Conservation (phyloP, 2,888 invertebrate species). For the Ecdyonurus torrentis region DNA sequence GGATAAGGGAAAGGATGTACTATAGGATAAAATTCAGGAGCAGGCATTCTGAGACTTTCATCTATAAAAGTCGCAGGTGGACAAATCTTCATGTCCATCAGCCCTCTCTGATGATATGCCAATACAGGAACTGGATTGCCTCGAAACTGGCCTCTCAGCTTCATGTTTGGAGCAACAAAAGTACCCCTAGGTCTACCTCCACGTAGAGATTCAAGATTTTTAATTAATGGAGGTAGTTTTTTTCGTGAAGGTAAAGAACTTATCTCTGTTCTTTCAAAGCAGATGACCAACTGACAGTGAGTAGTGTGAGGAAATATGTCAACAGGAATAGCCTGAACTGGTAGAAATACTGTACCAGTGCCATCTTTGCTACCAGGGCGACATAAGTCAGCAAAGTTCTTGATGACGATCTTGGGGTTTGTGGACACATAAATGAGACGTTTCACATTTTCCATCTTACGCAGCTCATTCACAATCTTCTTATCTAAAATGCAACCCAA, state of each 20-base stretch:
- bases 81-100: neutral
- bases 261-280: conserved; percentile 46
- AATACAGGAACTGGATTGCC: neutral
- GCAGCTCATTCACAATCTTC: conserved; percentile 56
- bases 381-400: conserved; percentile 72
- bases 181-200: neutral
- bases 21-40: neutral
- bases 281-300: conserved; percentile 77
- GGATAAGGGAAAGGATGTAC: neutral
- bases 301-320: conserved; percentile 95
- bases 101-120: neutral
- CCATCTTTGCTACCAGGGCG: conserved; percentile 71
- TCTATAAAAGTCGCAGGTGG: neutral
- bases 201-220: neutral
- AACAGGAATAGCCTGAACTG: conserved; percentile 68
- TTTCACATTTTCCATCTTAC: conserved; percentile 54
- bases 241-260: neutral
- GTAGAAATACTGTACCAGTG: conserved; percentile 66
- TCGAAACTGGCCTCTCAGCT: neutral
- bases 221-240: neutral
- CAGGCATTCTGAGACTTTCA: neutral
- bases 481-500: conserved; percentile 61
- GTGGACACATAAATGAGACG: conserved; percentile 86
- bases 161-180: neutral
- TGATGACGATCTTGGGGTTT: conserved; percentile 63